Percentiles rank a stretch among this genome's conserved stretches.
phyloP scores from a whole-genome alignment of 2,113 vertebrate species.

The Prunella fulvescens region DNA sequence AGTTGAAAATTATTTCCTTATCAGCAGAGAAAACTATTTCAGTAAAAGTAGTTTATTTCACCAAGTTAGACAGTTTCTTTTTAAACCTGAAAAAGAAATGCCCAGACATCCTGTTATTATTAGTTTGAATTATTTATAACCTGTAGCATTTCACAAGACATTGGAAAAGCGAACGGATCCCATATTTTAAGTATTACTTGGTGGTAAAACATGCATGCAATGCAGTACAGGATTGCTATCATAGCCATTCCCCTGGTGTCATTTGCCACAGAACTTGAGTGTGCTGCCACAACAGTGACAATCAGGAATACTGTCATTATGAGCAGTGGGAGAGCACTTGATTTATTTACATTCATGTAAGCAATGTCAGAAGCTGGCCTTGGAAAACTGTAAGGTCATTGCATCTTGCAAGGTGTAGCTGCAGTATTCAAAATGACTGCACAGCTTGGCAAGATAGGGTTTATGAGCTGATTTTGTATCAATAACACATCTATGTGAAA shows the following conservation, averaged over 20 bases:
- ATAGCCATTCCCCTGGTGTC: not conserved
- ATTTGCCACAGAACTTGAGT: not conserved
- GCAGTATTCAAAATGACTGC: slow-evolving; percentile 15
- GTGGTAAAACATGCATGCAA: not conserved
- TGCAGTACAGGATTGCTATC: not conserved
- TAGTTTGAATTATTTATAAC: slow-evolving; percentile 46
- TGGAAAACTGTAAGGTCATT: slow-evolving; percentile 9
- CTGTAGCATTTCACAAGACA: slow-evolving; percentile 20
- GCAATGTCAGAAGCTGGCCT: slow-evolving; percentile 8
- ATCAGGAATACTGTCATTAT: slow-evolving; percentile 18
- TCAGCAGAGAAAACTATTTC: not conserved
- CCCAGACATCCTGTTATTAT: not conserved
- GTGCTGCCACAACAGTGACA: slow-evolving; percentile 6
- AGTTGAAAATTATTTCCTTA: not conserved
- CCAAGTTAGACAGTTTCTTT: not conserved
- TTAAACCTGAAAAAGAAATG: slow-evolving; percentile 3
- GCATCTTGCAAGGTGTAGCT: not conserved
- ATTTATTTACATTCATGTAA: slow-evolving; percentile 31
- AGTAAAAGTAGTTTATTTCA: not conserved
- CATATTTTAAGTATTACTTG: slow-evolving; percentile 27
- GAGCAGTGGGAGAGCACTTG: slow-evolving; percentile 16
- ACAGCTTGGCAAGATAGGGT: not conserved
- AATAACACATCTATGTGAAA: not conserved
- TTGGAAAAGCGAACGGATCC: slow-evolving; percentile 8
- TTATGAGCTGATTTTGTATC: slow-evolving; percentile 4